Evolutionary conservation across 2,888 invertebrate genomes (phyloP).

Genomic region (Lepidocyrtoides sp.): DNA sequence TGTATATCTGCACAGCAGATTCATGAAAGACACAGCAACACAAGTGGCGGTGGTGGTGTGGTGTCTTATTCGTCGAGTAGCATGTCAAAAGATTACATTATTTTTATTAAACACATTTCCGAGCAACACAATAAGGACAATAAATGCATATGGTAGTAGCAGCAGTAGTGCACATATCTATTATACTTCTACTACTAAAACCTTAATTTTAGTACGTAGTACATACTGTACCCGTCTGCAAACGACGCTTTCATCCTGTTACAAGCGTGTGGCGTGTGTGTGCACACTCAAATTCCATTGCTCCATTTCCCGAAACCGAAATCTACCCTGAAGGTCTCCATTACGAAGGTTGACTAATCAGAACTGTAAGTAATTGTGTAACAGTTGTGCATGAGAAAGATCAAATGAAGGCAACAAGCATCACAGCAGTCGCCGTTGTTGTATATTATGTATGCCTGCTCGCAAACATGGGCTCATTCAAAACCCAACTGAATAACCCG

Average conservation of each 20-base stretch:
- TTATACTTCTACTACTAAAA: not conserved
- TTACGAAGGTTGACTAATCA: conserved; percentile 63
- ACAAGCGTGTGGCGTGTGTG: not conserved
- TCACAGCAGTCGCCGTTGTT: not conserved
- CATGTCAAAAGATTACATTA: conserved; percentile 2
- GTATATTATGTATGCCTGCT: not conserved
- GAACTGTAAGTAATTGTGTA: conserved; percentile 72
- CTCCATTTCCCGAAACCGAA: conserved; percentile 56
- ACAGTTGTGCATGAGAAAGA: conserved; percentile 65
- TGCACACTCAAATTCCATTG: conserved; percentile 8
- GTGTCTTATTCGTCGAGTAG: not conserved
- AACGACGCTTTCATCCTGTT: conserved; percentile 29
- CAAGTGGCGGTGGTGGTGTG: conserved; percentile 14
- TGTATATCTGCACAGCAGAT: conserved; percentile 18
- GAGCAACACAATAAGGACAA: not conserved
- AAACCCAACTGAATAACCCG: not conserved
- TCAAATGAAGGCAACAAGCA: conserved; percentile 52
- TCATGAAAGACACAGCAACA: conserved; percentile 40
- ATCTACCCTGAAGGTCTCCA: conserved; percentile 59
- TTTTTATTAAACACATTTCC: conserved; percentile 30
- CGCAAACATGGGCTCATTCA: not conserved
- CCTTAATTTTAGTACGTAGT: conserved; percentile 46
- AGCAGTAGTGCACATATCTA: not conserved
- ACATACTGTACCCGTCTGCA: conserved; percentile 37
- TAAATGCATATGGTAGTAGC: conserved; percentile 9